These are phyloP conservation scores for Epizoanthus illoricatus DNA, from an alignment of 92 coral and sea anemone genomes.

Conservation along the genomic window DNA sequence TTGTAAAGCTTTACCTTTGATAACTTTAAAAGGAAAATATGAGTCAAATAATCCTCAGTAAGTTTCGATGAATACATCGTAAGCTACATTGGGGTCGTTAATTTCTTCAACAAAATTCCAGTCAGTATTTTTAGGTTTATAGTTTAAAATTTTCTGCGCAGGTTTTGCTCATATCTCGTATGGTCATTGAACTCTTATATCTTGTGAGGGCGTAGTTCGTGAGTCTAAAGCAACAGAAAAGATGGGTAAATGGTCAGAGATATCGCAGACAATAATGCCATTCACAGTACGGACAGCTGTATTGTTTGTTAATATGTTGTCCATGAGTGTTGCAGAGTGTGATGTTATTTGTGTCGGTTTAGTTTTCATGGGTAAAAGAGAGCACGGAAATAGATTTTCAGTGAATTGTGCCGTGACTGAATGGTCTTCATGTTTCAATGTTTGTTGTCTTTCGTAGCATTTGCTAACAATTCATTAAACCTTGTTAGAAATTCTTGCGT, in stretches of 20 bases:
- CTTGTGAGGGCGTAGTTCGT: background rate
- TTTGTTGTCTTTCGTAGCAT: no score
- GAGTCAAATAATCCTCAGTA: background rate
- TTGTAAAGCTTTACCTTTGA: constrained; percentile 1
- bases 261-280: background rate
- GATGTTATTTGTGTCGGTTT: no score
- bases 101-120: background rate
- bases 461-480: no score
- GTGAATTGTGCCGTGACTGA: no score
- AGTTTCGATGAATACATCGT: background rate
- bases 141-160: background rate
- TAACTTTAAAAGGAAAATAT: background rate
- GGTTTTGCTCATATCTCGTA: background rate
- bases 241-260: background rate
- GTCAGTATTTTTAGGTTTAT: background rate
- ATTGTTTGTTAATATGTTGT: background rate
- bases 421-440: no score
- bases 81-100: background rate
- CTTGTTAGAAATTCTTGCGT: no score
- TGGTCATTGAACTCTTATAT: background rate
- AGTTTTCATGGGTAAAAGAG: no score
- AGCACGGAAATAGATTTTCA: no score
- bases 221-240: background rate
- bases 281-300: background rate
- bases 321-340: no score